These are phyloP conservation scores for Chydorus sphaericus DNA, from an alignment of 2,888 invertebrate species.

Conservation along the genomic window DNA sequence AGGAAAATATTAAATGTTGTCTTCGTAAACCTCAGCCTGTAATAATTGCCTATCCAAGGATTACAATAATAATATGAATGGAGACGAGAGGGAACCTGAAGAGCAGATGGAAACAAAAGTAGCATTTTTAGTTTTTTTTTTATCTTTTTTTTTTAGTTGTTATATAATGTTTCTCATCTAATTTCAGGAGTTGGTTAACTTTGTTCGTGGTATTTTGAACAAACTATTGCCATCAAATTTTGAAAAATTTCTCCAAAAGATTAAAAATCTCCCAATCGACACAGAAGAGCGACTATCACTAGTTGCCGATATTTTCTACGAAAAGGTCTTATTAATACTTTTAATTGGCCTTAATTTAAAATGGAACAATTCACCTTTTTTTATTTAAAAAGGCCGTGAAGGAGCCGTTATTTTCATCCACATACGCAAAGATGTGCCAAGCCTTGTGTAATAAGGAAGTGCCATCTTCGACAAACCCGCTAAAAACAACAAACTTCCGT, in stretches of 20 bases:
- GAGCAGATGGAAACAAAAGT: no score
- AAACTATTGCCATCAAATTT: conserved; percentile 92
- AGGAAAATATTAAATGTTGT: no score
- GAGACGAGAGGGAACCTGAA: no score
- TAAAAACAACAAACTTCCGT: conserved; percentile 43
- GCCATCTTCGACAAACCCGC: conserved; percentile 25
- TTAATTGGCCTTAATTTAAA: no score
- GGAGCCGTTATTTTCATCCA: conserved; percentile 83
- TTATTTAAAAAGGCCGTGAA: conserved; percentile 51
- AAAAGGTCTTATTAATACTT: no score
- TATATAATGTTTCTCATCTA: no score
- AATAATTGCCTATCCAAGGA: no score
- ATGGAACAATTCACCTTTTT: background rate
- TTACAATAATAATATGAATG: no score
- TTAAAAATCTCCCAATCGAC: conserved; percentile 62
- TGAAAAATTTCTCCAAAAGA: conserved; percentile 60
- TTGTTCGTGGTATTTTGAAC: conserved; percentile 75
- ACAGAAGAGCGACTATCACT: conserved; percentile 60
- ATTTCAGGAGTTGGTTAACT: conserved; percentile 61
- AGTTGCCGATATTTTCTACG: conserved; percentile 79
- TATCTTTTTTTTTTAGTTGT: no score
- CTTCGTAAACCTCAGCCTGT: no score
- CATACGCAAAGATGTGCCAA: conserved; percentile 76
- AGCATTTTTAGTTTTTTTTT: no score
- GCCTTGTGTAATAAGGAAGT: conserved; percentile 51